These are phyloP conservation scores for Clarias macrocephalus DNA, from an alignment of 2,113 vertebrate genomes.

Conservation along the genomic window DNA sequence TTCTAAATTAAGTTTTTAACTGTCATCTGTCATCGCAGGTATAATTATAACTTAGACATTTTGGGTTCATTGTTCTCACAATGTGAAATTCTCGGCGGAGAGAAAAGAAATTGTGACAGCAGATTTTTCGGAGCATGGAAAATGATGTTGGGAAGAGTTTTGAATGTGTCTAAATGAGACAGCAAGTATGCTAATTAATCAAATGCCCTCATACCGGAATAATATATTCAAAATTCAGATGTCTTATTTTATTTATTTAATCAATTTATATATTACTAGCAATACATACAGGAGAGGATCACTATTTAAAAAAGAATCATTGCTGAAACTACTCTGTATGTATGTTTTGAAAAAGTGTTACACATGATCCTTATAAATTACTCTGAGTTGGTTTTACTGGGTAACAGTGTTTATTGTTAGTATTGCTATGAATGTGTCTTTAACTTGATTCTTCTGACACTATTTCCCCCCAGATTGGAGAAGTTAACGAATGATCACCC, in stretches of 20 bases:
- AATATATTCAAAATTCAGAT: constrained; percentile 66
- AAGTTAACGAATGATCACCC: constrained; percentile 9
- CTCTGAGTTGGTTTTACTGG: neutral
- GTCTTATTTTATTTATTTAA: constrained; percentile 71
- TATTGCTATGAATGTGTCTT: neutral
- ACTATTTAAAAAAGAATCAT: neutral
- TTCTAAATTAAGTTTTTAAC: constrained; percentile 99
- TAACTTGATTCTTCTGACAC: neutral
- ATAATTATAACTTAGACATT: constrained; percentile 99
- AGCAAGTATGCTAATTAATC: constrained; percentile 74
- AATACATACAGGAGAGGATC: constrained; percentile 53
- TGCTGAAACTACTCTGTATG: neutral
- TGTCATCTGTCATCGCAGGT: constrained; percentile 99
- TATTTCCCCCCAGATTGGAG: constrained; percentile 19
- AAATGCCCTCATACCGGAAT: constrained; percentile 67
- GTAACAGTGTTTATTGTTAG: neutral
- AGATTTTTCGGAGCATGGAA: constrained; percentile 64
- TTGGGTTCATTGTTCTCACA: constrained; percentile 90
- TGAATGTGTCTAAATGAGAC: constrained; percentile 76
- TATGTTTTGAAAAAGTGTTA: neutral
- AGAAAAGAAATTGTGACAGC: constrained; percentile 75
- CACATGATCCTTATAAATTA: neutral
- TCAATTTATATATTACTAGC: constrained; percentile 65
- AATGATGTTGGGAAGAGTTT: constrained; percentile 68
- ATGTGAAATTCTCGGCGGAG: constrained; percentile 74